These are phyloP conservation scores for Meriones psammophilus DNA, from an alignment of 2,797 vertebrate species.

Conservation along the genomic window DNA sequence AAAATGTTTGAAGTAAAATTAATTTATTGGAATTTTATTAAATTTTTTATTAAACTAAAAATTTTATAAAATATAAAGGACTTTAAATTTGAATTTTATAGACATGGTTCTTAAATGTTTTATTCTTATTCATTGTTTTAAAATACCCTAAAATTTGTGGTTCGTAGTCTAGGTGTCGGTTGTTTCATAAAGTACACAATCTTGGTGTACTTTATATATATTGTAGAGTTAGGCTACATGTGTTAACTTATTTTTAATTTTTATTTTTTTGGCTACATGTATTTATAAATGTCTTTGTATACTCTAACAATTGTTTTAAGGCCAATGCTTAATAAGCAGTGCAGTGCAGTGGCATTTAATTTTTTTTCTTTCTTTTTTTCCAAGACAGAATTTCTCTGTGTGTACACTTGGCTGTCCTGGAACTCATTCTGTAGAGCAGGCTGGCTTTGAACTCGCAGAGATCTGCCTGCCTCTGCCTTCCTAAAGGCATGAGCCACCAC, in stretches of 20 bases:
- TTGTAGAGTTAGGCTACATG: not conserved
- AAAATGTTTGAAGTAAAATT: slow-evolving; percentile 44
- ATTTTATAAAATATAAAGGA: not conserved
- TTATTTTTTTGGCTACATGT: not conserved
- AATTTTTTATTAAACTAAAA: not conserved
- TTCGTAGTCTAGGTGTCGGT: slow-evolving; percentile 25
- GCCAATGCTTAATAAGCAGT: not conserved
- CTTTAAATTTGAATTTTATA: not conserved
- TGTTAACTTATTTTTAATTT: not conserved
- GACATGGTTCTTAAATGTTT: not conserved
- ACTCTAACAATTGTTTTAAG: not conserved
- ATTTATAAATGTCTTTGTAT: not conserved
- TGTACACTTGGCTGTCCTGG: too few species aligned
- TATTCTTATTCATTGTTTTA: not conserved
- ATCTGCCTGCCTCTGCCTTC: too few species aligned
- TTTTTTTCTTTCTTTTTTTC: too few species aligned
- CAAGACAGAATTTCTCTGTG: too few species aligned
- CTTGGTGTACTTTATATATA: not conserved
- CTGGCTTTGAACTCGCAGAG: too few species aligned
- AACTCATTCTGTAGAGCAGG: too few species aligned
- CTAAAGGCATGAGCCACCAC: too few species aligned
- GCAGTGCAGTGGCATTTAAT: not conserved
- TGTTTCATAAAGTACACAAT: not conserved
- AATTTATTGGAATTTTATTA: not conserved
- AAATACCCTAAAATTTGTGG: slow-evolving; percentile 5